A percentile compares a stretch with the other conserved stretches of the same genome.
Evolutionary conservation across 2,797 vertebrate genomes (phyloP).

Genomic region (Cirrhinus molitorella): DNA sequence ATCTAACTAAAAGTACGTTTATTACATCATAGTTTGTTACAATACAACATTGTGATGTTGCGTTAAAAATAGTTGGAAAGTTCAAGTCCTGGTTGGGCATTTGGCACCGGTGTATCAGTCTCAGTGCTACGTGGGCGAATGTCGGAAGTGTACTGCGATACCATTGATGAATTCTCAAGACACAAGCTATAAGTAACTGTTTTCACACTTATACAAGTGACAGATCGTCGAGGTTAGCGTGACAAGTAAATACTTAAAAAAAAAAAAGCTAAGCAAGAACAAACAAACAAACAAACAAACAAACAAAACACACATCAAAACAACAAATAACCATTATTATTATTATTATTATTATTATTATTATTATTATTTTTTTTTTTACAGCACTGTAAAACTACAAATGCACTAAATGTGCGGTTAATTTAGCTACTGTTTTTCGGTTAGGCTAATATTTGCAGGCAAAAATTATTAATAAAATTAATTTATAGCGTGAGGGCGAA

Average conservation of each 20-base stretch:
- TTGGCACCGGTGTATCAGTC: constrained; percentile 23
- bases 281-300: no score
- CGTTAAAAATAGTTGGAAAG: constrained; percentile 4
- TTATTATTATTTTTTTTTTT: no score
- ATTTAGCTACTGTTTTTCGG: background rate
- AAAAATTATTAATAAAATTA: background rate
- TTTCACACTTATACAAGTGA: constrained; percentile 2
- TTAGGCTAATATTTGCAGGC: background rate
- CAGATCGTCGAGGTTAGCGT: background rate
- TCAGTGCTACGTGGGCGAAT: constrained; percentile 27
- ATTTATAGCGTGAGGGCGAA: background rate
- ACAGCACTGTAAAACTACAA: background rate
- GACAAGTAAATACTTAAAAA: background rate
- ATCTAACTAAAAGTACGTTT: background rate
- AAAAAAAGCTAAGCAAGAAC: background rate
- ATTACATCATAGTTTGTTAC: background rate
- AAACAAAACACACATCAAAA: no score
- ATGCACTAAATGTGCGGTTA: background rate
- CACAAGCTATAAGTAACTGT: constrained; percentile 38
- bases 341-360: no score
- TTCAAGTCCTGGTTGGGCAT: constrained; percentile 39
- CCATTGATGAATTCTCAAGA: constrained; percentile 44
- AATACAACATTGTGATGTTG: constrained; percentile 17
- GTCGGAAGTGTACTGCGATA: constrained; percentile 44
- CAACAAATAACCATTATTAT: no score